Evolutionary conservation across 1,140 invertebrate species (phyloP), one percentile per base, ranked within the genome.

Genomic region (Calephelis nemesis): DNA sequence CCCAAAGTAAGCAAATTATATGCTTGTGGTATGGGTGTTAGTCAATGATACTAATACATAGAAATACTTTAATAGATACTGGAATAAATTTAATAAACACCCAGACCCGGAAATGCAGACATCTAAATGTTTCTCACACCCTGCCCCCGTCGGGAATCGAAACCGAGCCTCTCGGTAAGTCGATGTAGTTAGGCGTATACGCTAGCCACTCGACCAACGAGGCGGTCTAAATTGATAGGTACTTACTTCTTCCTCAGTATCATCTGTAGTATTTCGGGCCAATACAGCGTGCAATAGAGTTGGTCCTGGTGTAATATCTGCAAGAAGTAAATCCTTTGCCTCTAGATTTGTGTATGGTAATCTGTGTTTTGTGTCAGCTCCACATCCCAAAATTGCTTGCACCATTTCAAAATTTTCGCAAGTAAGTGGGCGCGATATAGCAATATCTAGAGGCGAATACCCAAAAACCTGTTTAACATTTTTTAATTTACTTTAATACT

Each of bases 371-470:
- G 88, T 75, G 70, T 91, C 74, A 5, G 88, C 89, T 8, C 83
- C 85, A 72, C 77, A 75, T 72, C 90, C 73, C 11, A 93, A 73
- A 30, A 94, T 67, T 1, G 78, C 67, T 50, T 69, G 74, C 19
- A 88, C 78, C 11, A 93, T 81, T 47, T 88, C 74, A 3, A 88
- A 67, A 67, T 88, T 90, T 12, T 85, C 76, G 15, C 72, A 13
- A 12, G 77, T 77, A 47, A 87, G 80, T 30, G 74, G 80, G 42
- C 83, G 74, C 12, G 87, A 87, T 62, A 88, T 74, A 8, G 88
- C 77, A 45, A 93, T 70, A 63, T 93, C 92, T 63, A 93, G 72
- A 54, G 86, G 69, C 39, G 84, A 81, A 65, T 93, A 90, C 6
- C 68, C 69, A 7, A 70, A 65, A 40, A 73, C n/a, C 85, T 88